Percentiles rank a stretch among this genome's conserved stretches.
Conservation (phyloP, 1,140 invertebrate species). For the Magallana gigas region DNA sequence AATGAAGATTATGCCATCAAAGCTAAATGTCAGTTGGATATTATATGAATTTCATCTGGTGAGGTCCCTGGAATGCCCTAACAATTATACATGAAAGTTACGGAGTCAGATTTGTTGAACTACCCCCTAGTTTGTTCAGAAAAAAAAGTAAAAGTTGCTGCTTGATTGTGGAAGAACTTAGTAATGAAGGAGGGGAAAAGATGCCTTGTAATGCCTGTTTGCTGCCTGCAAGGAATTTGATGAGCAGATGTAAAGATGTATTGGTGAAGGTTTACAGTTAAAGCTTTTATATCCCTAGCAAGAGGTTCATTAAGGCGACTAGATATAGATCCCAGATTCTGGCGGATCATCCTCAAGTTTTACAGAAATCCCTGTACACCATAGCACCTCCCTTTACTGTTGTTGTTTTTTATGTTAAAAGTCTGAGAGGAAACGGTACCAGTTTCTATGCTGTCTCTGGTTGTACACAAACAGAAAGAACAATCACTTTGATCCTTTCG, state of each 20-base stretch:
- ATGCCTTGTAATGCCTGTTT: neutral
- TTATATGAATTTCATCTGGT: neutral
- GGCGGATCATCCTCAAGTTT: too few species aligned
- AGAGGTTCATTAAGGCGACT: too few species aligned
- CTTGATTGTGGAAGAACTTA: neutral
- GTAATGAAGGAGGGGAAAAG: neutral
- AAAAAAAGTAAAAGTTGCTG: neutral
- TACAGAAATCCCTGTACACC: too few species aligned
- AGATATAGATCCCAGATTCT: too few species aligned
- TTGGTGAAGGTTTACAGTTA: neutral
- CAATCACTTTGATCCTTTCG: too few species aligned
- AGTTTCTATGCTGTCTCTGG: too few species aligned
- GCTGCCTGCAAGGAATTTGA: neutral
- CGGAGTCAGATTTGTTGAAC: slow-evolving; percentile 9
- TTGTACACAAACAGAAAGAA: too few species aligned
- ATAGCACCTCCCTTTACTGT: too few species aligned
- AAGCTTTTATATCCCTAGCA: too few species aligned
- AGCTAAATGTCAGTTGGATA: neutral
- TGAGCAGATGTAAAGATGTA: slow-evolving; percentile 28
- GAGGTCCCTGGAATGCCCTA: neutral
- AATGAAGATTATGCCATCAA: neutral
- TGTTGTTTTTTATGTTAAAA: too few species aligned
- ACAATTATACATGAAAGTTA: slow-evolving; percentile 13
- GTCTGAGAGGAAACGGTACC: too few species aligned
- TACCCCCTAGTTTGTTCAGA: slow-evolving; percentile 28